Evolutionary conservation across 2,113 vertebrate species (phyloP).

Genomic region (Cranoglanis bouderius): DNA sequence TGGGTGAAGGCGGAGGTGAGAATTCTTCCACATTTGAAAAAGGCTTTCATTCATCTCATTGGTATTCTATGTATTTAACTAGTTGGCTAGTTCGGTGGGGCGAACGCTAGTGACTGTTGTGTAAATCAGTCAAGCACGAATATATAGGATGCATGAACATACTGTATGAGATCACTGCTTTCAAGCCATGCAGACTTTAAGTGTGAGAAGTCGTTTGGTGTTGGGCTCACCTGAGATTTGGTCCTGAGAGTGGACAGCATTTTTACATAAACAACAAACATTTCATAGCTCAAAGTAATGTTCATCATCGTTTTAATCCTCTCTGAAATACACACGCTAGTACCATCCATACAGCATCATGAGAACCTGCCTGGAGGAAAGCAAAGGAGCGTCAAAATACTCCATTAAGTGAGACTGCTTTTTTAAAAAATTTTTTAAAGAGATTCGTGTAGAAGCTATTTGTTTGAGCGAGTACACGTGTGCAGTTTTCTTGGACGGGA

Average conservation of each 20-base stretch:
- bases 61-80: not conserved
- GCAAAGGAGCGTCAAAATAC: conserved; percentile 14
- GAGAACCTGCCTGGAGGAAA: conserved; percentile 19
- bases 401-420: conserved; percentile 22
- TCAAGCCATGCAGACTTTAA: not conserved
- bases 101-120: not conserved
- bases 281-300: conserved; percentile 1
- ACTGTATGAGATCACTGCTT: not conserved
- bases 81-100: not conserved
- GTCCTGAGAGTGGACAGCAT: not conserved
- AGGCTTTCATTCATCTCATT: not conserved
- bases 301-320: conserved; percentile 35
- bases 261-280: conserved; percentile 21
- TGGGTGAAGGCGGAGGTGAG: not conserved
- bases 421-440: conserved; percentile 10
- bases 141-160: not conserved
- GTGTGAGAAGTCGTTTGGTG: not conserved
- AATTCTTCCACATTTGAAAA: not conserved
- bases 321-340: conserved; percentile 30
- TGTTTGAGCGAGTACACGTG: conserved; percentile 37
- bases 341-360: not conserved
- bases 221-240: not conserved
- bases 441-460: conserved; percentile 27
- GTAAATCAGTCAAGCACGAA: too few species aligned
- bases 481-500: conserved; percentile 15